Evolutionary conservation across 2,888 invertebrate species (phyloP).

Genomic region (Ectemnius cavifrons): DNA sequence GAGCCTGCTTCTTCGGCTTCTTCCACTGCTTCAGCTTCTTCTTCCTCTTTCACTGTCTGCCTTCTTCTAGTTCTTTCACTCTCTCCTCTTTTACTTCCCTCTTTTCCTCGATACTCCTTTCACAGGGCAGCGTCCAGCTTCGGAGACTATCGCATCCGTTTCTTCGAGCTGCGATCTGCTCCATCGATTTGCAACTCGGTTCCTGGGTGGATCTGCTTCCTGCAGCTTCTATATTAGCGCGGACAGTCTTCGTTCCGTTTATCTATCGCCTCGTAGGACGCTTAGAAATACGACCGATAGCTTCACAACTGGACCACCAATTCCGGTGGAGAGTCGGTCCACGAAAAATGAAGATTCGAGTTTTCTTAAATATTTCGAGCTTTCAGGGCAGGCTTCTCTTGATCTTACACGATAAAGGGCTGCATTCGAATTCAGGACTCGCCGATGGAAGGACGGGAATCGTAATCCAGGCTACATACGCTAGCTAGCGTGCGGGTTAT

Average conservation of each 20-base stretch:
- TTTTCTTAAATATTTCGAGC: conserved; percentile 33
- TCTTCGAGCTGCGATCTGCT: conserved; percentile 46
- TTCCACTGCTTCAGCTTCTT: conserved; percentile 14
- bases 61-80: not conserved
- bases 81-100: conserved; percentile 21
- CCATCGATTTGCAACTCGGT: conserved; percentile 43
- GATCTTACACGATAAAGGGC: not conserved
- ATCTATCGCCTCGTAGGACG: not conserved
- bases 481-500: not conserved
- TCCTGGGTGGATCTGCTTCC: conserved; percentile 9
- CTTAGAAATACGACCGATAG: no score
- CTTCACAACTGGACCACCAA: no score
- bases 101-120: conserved; percentile 15
- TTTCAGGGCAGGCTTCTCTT: not conserved
- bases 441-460: not conserved
- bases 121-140: conserved; percentile 20
- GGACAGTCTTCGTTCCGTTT: conserved; percentile 19
- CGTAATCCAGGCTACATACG: conserved; percentile 15
- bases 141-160: conserved; percentile 53
- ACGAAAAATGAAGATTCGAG: conserved; percentile 16
- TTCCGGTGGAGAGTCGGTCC: no score
- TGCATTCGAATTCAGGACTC: conserved; percentile 6
- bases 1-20: conserved; percentile 5
- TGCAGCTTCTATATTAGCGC: not conserved
- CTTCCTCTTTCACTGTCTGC: not conserved